These are phyloP conservation scores for Lophura nycthemera DNA, from an alignment of 2,113 vertebrate species.

Conservation along the genomic window DNA sequence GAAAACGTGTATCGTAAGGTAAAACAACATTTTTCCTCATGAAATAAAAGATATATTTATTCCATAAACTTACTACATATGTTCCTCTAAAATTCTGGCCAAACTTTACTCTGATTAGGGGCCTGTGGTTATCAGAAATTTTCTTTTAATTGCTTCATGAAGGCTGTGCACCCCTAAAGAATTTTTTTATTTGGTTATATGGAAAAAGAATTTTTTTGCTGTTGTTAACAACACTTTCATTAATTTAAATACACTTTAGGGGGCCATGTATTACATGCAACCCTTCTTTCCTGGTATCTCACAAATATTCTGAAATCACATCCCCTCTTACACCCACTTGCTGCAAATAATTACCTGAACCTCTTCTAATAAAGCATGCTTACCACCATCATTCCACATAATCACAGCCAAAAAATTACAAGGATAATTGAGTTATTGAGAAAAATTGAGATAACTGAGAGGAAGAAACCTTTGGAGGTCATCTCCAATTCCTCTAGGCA, in stretches of 20 bases:
- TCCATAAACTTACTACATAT: background rate
- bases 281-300: background rate
- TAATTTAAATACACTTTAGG: background rate
- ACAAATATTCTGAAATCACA: background rate
- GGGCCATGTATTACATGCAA: background rate
- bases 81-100: background rate
- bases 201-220: background rate
- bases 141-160: background rate
- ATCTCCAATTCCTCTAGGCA: background rate
- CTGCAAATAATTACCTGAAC: background rate
- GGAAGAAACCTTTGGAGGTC: background rate
- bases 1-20: background rate
- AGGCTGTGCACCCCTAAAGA: background rate
- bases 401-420: background rate
- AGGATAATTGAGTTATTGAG: background rate
- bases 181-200: background rate
- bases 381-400: background rate
- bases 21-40: background rate
- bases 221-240: background rate
- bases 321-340: background rate
- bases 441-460: background rate
- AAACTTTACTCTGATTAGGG: background rate
- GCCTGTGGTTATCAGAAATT: background rate
- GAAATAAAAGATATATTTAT: background rate
- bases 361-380: background rate